phyloP scores from a whole-genome alignment of 30 jellyfish, hydroid and myxozoan species.

The Chrysaora quinquecirrha region DNA sequence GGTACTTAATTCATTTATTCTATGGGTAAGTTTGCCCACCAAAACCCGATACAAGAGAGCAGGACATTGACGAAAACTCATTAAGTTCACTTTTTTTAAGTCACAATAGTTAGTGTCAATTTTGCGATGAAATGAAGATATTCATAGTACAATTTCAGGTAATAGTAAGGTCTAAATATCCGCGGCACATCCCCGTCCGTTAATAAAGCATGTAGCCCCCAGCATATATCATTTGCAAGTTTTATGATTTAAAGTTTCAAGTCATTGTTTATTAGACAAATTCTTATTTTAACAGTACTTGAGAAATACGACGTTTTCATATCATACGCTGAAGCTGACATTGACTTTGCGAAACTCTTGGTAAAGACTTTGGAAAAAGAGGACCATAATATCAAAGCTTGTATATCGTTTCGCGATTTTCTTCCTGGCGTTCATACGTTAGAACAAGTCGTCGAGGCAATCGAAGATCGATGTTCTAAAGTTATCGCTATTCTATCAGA shows the following conservation, averaged over 20 bases:
- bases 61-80: too few species aligned
- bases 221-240: neutral
- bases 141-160: too few species aligned
- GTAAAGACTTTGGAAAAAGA: conserved; percentile 40
- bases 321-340: conserved; percentile 80
- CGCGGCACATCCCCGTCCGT: too few species aligned
- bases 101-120: too few species aligned
- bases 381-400: conserved; percentile 51
- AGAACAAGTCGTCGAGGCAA: conserved; percentile 74
- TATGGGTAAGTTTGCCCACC: too few species aligned
- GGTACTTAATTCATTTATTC: too few species aligned
- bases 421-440: conserved; percentile 75
- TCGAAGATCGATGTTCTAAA: conserved; percentile 77
- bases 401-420: conserved; percentile 83
- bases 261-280: too few species aligned
- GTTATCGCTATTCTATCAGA: conserved; percentile 83
- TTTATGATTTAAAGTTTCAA: too few species aligned
- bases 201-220: neutral
- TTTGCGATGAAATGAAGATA: too few species aligned
- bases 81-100: too few species aligned
- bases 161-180: too few species aligned
- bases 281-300: conserved; percentile 30
- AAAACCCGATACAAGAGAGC: too few species aligned
- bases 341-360: conserved; percentile 74
- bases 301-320: conserved; percentile 87